Conservation (phyloP, 2,113 vertebrate genomes). For the Natator depressus region DNA sequence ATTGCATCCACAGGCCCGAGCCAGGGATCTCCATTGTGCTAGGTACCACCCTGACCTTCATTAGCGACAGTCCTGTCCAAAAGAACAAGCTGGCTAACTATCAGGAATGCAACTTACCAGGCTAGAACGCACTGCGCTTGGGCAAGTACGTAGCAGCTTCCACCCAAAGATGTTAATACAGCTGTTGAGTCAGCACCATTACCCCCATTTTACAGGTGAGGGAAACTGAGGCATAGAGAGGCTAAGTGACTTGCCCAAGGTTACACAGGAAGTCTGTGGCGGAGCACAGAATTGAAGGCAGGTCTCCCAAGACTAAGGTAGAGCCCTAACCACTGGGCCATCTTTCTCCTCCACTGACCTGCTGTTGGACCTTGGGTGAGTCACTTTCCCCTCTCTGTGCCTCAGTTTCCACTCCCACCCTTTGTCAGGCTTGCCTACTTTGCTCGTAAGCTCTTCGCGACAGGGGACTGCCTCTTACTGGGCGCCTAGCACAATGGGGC, state of each 20-base stretch:
- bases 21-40: not conserved
- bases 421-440: not conserved
- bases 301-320: not conserved
- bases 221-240: fast-evolving
- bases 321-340: not conserved
- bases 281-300: not conserved
- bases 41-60: not conserved
- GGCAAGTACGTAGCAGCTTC: too few relatives aligned
- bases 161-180: too few relatives aligned
- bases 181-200: not conserved
- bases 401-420: not conserved
- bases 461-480: not conserved
- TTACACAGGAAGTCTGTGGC: not conserved
- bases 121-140: too few relatives aligned
- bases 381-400: not conserved
- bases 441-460: not conserved
- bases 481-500: not conserved
- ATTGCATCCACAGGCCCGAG: not conserved
- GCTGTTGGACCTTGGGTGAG: not conserved
- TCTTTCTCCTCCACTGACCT: not conserved
- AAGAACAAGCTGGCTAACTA: not conserved
- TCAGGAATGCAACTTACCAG: not conserved
- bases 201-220: not conserved
- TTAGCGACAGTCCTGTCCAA: not conserved
- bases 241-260: fast-evolving